These are phyloP conservation scores for Emmelina monodactyla DNA, from an alignment of 2,888 invertebrate species.

Conservation along the genomic window DNA sequence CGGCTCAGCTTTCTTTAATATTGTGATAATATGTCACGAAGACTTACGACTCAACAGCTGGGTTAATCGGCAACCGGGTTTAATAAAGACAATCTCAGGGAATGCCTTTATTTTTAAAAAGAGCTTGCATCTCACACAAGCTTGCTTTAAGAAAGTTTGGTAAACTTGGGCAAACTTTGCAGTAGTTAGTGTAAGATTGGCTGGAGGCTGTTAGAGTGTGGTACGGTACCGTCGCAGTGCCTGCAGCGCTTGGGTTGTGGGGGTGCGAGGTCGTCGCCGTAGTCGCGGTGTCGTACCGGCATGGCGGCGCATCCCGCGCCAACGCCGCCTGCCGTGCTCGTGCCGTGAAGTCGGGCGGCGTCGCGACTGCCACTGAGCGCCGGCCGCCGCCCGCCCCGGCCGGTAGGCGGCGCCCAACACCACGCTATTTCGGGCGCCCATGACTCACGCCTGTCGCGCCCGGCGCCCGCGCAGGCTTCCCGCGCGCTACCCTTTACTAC, in stretches of 20 bases:
- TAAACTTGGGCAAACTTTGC: too few relatives aligned
- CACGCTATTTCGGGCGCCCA: constrained; percentile 53
- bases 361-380: constrained; percentile 59
- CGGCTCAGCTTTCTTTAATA: too few relatives aligned
- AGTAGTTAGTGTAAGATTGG: too few relatives aligned
- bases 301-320: constrained; percentile 67
- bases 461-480: constrained; percentile 58
- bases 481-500: too few relatives aligned
- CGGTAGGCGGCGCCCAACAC: constrained; percentile 63
- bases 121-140: too few relatives aligned
- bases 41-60: too few relatives aligned
- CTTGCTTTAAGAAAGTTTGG: too few relatives aligned
- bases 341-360: constrained; percentile 52
- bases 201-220: too few relatives aligned
- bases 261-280: constrained; percentile 63
- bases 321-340: constrained; percentile 47
- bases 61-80: too few relatives aligned
- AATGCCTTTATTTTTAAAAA: too few relatives aligned
- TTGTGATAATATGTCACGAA: too few relatives aligned
- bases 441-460: constrained; percentile 56
- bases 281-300: constrained; percentile 67
- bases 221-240: constrained; percentile 92
- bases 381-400: constrained; percentile 57
- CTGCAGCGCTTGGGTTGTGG: constrained; percentile 92
- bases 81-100: too few relatives aligned